These are phyloP conservation scores for Phycodurus eques DNA, from an alignment of 2,113 vertebrate genomes.

Conservation along the genomic window DNA sequence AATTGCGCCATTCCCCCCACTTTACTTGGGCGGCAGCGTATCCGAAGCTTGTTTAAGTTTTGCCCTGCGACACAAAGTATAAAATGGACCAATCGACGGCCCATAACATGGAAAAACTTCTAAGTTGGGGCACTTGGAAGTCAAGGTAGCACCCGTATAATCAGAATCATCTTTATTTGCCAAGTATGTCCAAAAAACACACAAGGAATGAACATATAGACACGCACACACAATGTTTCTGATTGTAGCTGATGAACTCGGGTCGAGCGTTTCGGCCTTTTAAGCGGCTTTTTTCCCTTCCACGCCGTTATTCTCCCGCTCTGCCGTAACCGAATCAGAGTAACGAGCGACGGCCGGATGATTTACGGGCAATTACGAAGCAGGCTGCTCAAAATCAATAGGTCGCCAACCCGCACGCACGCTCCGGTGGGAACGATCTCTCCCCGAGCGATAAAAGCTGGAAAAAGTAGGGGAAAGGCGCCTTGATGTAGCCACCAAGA, in stretches of 20 bases:
- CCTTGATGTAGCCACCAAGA: too few species aligned
- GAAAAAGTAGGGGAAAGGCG: too few species aligned
- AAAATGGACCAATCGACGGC: too few species aligned
- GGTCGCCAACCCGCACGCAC: conserved; percentile 23
- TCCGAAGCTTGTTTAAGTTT: too few species aligned
- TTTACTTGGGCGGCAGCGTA: too few species aligned
- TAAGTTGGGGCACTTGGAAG: too few species aligned
- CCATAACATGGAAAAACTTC: too few species aligned
- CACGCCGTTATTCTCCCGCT: conserved; percentile 36
- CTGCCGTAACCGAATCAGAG: conserved; percentile 51
- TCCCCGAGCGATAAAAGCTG: background rate
- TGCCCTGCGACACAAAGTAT: too few species aligned
- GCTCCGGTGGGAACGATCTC: conserved; percentile 19
- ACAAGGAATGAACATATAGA: conserved; percentile 3
- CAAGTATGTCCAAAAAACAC: too few species aligned
- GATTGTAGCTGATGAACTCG: conserved; percentile 68
- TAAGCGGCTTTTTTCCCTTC: conserved; percentile 54
- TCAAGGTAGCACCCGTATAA: too few species aligned
- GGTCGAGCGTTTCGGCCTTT: conserved; percentile 59
- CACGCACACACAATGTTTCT: conserved; percentile 41
- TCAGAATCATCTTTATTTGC: too few species aligned
- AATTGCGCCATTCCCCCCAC: too few species aligned
- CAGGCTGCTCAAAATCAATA: conserved; percentile 55
- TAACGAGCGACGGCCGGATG: conserved; percentile 40
- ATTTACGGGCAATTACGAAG: conserved; percentile 59